Evolutionary conservation across 1,140 invertebrate genomes (phyloP), one percentile per base, ranked within the genome.

Genomic region (Drosophila navojoa): DNA sequence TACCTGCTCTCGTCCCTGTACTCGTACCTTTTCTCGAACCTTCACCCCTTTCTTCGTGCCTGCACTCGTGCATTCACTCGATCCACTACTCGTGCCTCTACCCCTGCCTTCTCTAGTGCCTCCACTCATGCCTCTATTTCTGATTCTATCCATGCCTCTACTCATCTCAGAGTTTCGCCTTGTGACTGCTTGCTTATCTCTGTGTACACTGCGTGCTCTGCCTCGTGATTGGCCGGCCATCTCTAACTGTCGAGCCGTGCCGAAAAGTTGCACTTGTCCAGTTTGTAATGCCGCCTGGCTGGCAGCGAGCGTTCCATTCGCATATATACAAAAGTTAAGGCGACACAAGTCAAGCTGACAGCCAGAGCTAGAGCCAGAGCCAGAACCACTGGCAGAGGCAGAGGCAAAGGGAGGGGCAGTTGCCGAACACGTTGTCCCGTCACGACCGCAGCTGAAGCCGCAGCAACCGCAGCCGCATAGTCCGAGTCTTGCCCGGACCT

Each of bases 271-370:
- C 57, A 61, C 27, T 61, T 60, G 57, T 53, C 49, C 57, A 60
- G 5, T 32, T 68, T 52, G 38, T 16, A 69, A 66, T 57, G 45
- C 32, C 42, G 52, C 13, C 13, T 35, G 50, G 19, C 4, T 13
- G 9, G 19, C 47, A 49, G 47, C 47, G 5, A 49, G 47, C 29
- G 49, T 47, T 57, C 44, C 49, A 9, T 13, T 44, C 40, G 47
- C 66, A 70, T 62, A 70, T 49, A 70, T 63, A 70, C 67, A 29
- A 62, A 62, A 69, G 38, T 42, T 58, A 50, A 25, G 55, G 63
- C 54, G 9, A 47, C 50, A 45, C 13, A 47, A 66, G 52, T 32
- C 42, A 66, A 55, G 25, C 7, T 53, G 29, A 10, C 47, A 54
- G 29, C 29, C 29, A 16, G 29, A 16, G 1, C 27, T 3, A 15